Evolutionary conservation across 2,113 vertebrate species (phyloP), one percentile per base, ranked within the genome.

Genomic region (Sceloporus tristichus): DNA sequence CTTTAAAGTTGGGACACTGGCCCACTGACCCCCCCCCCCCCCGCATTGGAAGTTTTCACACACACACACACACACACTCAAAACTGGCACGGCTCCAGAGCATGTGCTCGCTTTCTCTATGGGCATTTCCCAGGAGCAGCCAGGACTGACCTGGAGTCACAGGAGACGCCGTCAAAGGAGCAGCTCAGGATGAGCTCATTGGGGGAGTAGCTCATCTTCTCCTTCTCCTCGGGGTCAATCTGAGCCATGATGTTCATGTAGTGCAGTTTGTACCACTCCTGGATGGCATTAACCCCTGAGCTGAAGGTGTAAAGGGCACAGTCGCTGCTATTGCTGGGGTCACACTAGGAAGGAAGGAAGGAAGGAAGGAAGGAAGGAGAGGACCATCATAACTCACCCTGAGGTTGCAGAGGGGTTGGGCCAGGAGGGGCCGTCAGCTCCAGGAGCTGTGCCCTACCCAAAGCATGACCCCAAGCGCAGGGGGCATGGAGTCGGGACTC

Each of bases 241-340:
- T 97, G 97, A 0, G 97, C 97, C 97, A 98, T 97, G 95, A 98
- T 97, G 87, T 98, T 98, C 96, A 97, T 97, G 86, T 97, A 98
- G 56, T 98, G 97, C 65, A 98, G 94, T 85, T 97, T 97, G 94
- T 98, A 98, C 97, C 97, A 98, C 76, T 98, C 97, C 79, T 97
- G 97, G 92, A 98, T 97, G 77, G 97, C 97, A 0, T 97, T 97
- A 79, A 97, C 93, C 13, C 97, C 97, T 0, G 97, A 98, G 87
- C 96, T 97, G 95, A 97, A 98, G 0, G 95, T 97, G 78, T 98
- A 98, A 40, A 96, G 90, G 1, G 96, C 94, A 84, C 97, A 98
- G 19, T 95, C 93, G 0, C 62, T 94, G 89, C 93, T 96, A 90
- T 98, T 94, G 78, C 92, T 96, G 0, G 95, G 82, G 0, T 96